Conservation (phyloP, 2,113 vertebrate species). For the Echinops telfairi region DNA sequence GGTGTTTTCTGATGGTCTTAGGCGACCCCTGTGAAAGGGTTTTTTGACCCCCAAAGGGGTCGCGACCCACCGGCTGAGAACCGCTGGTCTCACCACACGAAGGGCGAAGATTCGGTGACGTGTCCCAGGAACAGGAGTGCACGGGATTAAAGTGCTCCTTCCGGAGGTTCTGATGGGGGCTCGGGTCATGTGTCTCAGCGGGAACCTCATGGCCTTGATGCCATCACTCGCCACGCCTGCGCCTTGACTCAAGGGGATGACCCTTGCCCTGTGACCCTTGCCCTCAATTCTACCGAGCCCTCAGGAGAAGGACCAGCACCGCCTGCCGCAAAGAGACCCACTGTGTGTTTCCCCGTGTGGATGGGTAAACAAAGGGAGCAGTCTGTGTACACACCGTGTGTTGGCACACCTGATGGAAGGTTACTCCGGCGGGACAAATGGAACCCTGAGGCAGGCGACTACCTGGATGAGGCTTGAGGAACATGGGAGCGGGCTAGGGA, state of each 20-base stretch:
- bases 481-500: not conserved
- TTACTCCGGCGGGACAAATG: not conserved
- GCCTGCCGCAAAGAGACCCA: too few species aligned
- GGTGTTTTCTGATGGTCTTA: too few species aligned
- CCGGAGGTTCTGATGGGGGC: not conserved
- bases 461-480: not conserved
- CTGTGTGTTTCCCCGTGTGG: not conserved
- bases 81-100: too few species aligned
- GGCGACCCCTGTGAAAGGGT: too few species aligned
- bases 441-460: not conserved
- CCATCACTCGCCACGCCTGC: not conserved
- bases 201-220: not conserved
- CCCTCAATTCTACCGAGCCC: not conserved
- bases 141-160: not conserved
- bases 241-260: not conserved
- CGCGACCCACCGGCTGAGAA: too few species aligned
- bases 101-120: too few species aligned
- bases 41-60: too few species aligned
- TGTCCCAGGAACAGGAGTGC: not conserved
- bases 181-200: rapidly evolving
- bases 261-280: not conserved
- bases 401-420: not conserved
- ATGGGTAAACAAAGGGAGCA: not conserved
- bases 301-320: too few species aligned
- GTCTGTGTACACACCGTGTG: not conserved